Evolutionary conservation across 2,113 vertebrate species (phyloP).

Genomic region (Rhinoderma darwinii): DNA sequence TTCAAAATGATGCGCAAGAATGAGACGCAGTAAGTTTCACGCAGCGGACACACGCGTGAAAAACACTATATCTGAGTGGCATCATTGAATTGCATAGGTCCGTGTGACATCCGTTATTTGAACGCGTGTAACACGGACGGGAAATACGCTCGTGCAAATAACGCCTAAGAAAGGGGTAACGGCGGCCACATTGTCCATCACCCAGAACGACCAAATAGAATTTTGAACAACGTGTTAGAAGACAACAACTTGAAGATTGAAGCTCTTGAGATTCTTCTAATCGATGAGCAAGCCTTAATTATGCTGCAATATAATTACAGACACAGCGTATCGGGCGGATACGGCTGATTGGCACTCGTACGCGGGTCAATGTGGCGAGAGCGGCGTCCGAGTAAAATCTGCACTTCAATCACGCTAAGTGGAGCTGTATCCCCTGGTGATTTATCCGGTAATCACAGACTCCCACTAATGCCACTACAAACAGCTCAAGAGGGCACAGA

Average conservation of each 20-base stretch:
- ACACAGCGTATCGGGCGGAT: neutral
- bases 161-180: no score
- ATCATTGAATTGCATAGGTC: no score
- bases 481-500: neutral
- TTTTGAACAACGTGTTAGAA: neutral
- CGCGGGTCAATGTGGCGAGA: neutral
- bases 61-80: no score
- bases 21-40: no score
- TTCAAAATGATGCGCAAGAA: no score
- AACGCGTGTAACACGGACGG: no score
- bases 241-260: neutral
- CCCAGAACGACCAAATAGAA: neutral
- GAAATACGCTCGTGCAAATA: no score
- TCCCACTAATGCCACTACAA: neutral
- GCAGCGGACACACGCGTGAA: no score
- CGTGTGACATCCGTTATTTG: no score
- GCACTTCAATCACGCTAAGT: constrained; percentile 27
- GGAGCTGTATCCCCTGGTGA: neutral
- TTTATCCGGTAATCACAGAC: neutral
- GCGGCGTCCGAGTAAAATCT: neutral
- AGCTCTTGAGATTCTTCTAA: neutral
- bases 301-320: neutral
- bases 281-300: neutral
- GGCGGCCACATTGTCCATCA: neutral
- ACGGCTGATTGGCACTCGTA: constrained; percentile 16